Conservation (phyloP, 2,797 vertebrate genomes). For the Trichosurus vulpecula region DNA sequence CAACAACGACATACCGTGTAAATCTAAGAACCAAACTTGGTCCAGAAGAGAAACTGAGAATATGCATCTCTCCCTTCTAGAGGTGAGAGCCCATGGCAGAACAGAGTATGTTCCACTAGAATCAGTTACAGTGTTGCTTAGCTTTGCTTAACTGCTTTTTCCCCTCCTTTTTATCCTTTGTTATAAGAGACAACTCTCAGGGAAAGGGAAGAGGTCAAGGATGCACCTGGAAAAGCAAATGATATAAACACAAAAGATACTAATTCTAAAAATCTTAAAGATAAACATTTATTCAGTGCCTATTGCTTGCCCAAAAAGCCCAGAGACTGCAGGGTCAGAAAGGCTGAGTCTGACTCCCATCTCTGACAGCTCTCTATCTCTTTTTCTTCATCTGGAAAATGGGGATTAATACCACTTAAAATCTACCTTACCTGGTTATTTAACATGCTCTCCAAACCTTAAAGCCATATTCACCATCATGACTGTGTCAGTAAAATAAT, state of each 20-base stretch:
- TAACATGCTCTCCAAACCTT: background rate
- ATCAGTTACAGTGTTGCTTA: background rate
- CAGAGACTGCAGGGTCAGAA: background rate
- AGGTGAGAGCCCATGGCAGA: background rate
- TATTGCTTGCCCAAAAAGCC: background rate
- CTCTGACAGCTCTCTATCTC: too few relatives aligned
- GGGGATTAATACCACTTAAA: background rate
- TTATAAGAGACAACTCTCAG: background rate
- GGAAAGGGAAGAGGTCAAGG: background rate
- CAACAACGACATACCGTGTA: background rate
- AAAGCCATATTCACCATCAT: background rate
- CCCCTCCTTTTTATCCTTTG: background rate
- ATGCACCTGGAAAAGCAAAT: background rate
- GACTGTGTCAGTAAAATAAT: background rate
- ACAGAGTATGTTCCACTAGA: background rate
- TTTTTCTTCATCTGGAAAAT: background rate
- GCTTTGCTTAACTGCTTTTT: background rate
- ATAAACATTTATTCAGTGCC: background rate
- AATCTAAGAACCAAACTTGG: background rate
- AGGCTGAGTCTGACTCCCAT: background rate
- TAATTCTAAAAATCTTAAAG: background rate
- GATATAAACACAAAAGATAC: background rate
- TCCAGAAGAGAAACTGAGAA: background rate
- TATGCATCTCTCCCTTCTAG: background rate
- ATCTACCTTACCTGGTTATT: too few relatives aligned